A percentile compares a stretch with the other conserved stretches of the same genome.
Evolutionary conservation across 1,140 invertebrate genomes (phyloP).

Genomic region (Neoseiulus cucumeris): DNA sequence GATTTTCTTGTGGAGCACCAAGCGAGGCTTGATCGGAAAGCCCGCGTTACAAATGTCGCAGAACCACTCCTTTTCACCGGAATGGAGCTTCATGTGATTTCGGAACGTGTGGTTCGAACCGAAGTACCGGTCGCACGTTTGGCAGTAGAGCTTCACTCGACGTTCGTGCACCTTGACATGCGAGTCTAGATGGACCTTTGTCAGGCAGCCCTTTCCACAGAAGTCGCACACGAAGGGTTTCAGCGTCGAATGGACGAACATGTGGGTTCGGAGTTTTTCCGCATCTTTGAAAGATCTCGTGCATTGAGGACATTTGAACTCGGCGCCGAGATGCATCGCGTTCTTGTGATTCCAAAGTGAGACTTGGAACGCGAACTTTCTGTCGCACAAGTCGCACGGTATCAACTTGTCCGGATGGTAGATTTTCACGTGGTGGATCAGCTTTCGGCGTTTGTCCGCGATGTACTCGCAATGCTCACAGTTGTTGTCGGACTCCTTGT

Average conservation of each 20-base stretch:
- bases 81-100: slow-evolving; percentile 8
- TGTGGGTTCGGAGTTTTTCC: slow-evolving; percentile 22
- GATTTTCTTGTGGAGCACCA: slow-evolving; percentile 10
- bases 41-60: slow-evolving; percentile 9
- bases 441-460: background rate
- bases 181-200: background rate
- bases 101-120: background rate
- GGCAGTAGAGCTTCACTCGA: background rate
- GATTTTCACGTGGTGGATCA: background rate
- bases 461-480: slow-evolving; percentile 4
- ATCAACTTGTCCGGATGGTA: background rate
- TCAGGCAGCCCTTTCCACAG: slow-evolving; percentile 24
- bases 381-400: background rate
- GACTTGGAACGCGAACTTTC: background rate
- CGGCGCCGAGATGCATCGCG: slow-evolving; percentile 5
- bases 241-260: slow-evolving; percentile 26
- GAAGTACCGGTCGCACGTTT: background rate
- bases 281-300: slow-evolving; percentile 3
- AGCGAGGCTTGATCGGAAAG: background rate
- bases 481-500: background rate
- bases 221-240: slow-evolving; percentile 29
- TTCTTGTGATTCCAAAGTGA: slow-evolving; percentile 9
- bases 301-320: background rate
- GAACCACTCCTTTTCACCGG: slow-evolving; percentile 2
- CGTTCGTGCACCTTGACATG: background rate